A percentile compares a stretch with the other conserved stretches of the same genome.
Evolutionary conservation across 1,140 invertebrate genomes (phyloP).

Genomic region (Sinella curviseta): DNA sequence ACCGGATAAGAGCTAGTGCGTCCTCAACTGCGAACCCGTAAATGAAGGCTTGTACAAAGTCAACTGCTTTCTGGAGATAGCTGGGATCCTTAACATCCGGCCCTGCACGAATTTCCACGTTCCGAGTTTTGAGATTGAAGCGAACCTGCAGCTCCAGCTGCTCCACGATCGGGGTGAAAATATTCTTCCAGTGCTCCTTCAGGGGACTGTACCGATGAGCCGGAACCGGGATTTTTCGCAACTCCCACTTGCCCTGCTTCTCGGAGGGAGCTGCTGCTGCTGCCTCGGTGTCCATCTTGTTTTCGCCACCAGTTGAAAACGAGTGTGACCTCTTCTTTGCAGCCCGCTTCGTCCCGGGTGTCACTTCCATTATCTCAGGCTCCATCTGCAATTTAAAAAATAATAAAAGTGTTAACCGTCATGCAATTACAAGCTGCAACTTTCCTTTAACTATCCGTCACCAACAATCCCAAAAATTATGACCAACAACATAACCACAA

Average conservation of each 20-base stretch:
- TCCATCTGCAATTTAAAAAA: neutral
- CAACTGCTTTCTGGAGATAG: conserved; percentile 94
- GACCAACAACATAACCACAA: too few relatives aligned
- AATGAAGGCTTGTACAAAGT: conserved; percentile 96
- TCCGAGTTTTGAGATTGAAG: conserved; percentile 88
- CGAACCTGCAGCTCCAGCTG: conserved; percentile 90
- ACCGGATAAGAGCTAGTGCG: conserved; percentile 85
- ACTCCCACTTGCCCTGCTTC: conserved; percentile 52
- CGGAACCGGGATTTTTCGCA: conserved; percentile 67
- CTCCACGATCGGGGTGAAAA: conserved; percentile 94
- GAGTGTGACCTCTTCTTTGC: neutral
- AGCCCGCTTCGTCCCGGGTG: neutral
- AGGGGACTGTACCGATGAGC: conserved; percentile 83
- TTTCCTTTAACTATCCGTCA: too few relatives aligned
- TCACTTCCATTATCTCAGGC: neutral
- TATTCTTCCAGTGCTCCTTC: conserved; percentile 96
- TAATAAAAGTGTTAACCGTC: too few relatives aligned
- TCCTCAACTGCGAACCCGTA: conserved; percentile 98
- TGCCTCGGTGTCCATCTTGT: neutral
- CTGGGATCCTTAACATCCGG: conserved; percentile 81
- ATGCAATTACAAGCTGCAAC: too few relatives aligned
- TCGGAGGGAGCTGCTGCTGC: conserved; percentile 10
- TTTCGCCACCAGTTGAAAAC: neutral
- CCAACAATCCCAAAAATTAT: too few relatives aligned
- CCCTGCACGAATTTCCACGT: conserved; percentile 80